These are phyloP conservation scores for Sarcophaga rosellei DNA, from an alignment of 2,888 invertebrate genomes.

Conservation along the genomic window DNA sequence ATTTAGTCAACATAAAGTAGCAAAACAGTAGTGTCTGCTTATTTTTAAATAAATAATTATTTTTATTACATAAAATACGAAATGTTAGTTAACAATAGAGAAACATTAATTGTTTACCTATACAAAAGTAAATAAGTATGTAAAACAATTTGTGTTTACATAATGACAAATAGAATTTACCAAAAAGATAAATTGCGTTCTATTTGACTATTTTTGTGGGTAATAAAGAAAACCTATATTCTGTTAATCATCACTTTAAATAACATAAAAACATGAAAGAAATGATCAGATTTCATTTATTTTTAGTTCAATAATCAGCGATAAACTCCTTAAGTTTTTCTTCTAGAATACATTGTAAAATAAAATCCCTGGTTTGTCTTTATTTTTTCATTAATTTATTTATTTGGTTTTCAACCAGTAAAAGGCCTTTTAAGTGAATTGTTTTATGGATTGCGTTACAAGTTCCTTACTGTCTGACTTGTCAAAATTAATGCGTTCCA, in stretches of 20 bases:
- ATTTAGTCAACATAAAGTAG: no score
- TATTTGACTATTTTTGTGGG: no score
- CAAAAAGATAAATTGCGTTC: no score
- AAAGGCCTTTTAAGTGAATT: not conserved
- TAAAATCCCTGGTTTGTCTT: not conserved
- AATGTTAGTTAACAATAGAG: not conserved
- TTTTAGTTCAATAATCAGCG: no score
- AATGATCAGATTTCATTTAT: no score
- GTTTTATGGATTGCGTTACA: constrained; percentile 22
- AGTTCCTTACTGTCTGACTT: constrained; percentile 46
- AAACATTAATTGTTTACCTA: not conserved
- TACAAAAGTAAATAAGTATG: not conserved
- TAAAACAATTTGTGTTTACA: not conserved
- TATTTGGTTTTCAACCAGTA: not conserved
- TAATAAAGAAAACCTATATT: not conserved
- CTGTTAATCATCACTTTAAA: no score
- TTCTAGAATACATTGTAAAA: no score
- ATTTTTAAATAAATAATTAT: no score
- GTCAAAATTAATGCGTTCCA: constrained; percentile 32
- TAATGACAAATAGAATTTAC: not conserved
- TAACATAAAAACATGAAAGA: no score
- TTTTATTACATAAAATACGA: no score
- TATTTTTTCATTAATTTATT: not conserved
- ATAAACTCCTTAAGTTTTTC: no score
- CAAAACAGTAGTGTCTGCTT: no score